Evolutionary conservation across 2,888 invertebrate genomes (phyloP).

Genomic region (Pinctada fucata): DNA sequence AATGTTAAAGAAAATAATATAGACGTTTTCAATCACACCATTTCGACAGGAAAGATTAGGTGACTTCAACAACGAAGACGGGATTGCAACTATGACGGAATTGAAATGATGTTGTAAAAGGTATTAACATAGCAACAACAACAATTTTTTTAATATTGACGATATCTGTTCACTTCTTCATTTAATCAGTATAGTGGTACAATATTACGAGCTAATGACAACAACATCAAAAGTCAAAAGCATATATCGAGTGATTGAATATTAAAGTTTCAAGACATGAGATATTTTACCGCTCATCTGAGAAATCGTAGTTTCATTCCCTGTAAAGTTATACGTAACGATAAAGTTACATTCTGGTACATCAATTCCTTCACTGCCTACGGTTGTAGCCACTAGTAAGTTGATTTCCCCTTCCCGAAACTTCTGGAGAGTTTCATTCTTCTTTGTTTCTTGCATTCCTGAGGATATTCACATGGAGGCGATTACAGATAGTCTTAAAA

Average conservation of each 20-base stretch:
- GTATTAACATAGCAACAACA: too few species aligned
- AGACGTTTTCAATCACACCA: neutral
- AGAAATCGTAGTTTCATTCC: conserved; percentile 53
- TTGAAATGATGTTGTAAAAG: too few species aligned
- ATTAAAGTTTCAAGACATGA: too few species aligned
- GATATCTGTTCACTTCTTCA: too few species aligned
- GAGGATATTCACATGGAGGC: neutral
- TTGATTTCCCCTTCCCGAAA: conserved; percentile 45
- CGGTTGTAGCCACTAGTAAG: conserved; percentile 51
- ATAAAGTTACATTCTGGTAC: conserved; percentile 54
- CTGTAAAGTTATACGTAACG: conserved; percentile 51
- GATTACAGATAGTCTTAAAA: too few species aligned
- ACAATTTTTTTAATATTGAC: too few species aligned
- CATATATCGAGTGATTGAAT: too few species aligned
- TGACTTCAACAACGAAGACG: too few species aligned
- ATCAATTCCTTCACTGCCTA: conserved; percentile 55
- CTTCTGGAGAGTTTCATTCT: conserved; percentile 44
- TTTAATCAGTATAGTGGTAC: too few species aligned
- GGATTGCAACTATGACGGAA: too few species aligned
- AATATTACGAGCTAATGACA: too few species aligned
- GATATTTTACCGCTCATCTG: conserved; percentile 51
- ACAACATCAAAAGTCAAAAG: too few species aligned
- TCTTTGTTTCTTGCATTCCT: conserved; percentile 51
- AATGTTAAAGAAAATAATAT: neutral
- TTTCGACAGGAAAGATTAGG: neutral